A percentile compares a stretch with the other conserved stretches of the same genome.
Evolutionary conservation across 2,113 vertebrate species (phyloP).

Genomic region (Pampusana beccarii): DNA sequence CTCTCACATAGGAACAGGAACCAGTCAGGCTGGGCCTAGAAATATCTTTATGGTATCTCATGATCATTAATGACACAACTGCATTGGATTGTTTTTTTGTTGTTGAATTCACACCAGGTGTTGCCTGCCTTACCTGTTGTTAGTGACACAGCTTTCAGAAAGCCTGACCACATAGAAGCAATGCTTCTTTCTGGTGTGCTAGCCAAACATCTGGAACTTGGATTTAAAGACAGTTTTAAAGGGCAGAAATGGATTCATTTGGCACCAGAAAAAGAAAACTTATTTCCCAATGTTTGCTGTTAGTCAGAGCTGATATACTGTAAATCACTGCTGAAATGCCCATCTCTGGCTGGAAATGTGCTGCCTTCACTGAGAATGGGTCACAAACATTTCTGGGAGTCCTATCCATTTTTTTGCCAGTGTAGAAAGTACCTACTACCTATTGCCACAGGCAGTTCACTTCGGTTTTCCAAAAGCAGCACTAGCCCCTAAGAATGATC

Average conservation of each 20-base stretch:
- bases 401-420: not conserved
- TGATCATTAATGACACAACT: not conserved
- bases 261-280: not conserved
- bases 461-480: not conserved
- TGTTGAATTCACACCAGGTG: not conserved
- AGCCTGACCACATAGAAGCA: not conserved
- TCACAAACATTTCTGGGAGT: not conserved
- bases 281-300: not conserved
- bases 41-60: not conserved
- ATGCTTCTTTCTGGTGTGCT: not conserved
- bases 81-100: not conserved
- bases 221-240: not conserved
- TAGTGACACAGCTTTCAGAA: not conserved
- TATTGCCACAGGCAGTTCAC: not conserved
- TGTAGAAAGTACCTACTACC: not conserved
- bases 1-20: not conserved
- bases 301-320: not conserved
- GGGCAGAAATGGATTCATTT: not conserved
- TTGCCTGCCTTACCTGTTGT: not conserved
- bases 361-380: not conserved
- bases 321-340: not conserved
- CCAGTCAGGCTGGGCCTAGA: not conserved
- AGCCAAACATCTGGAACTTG: not conserved
- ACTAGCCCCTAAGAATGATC: not conserved
- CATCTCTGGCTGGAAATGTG: not conserved